Conservation (phyloP, 2,797 vertebrate genomes). For the Cryptoprocta ferox region DNA sequence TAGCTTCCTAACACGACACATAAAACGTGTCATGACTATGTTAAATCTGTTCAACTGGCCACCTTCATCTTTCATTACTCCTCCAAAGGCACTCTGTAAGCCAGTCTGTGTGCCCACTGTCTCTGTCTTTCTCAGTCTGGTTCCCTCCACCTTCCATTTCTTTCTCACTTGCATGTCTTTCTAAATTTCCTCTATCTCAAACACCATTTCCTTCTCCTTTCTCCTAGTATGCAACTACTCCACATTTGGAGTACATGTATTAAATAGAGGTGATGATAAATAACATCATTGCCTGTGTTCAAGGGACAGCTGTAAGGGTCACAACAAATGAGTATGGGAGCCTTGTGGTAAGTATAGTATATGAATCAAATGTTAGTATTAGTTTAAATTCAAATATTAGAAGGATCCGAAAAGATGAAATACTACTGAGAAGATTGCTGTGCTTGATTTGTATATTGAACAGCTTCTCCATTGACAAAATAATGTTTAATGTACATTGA, state of each 20-base stretch:
- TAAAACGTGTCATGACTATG: neutral
- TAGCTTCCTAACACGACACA: neutral
- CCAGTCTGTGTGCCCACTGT: neutral
- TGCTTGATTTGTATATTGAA: neutral
- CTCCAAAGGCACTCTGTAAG: neutral
- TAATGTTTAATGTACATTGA: neutral
- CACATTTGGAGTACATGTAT: neutral
- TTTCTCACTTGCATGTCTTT: neutral
- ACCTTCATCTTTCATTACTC: neutral
- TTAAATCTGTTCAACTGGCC: neutral
- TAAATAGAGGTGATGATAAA: neutral
- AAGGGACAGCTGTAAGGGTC: neutral
- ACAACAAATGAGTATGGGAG: neutral
- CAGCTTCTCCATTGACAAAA: neutral
- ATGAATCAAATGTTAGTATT: neutral
- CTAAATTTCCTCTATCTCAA: neutral
- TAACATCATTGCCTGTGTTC: neutral
- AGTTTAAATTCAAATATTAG: neutral
- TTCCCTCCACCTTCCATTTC: neutral
- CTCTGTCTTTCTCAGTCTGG: neutral
- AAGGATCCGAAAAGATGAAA: constrained; percentile 14
- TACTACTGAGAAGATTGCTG: neutral
- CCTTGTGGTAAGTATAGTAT: neutral
- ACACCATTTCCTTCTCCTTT: neutral
- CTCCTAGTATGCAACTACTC: neutral